Evolutionary conservation across 2,797 vertebrate genomes (phyloP).

Genomic region (Pseudochirops cupreus): DNA sequence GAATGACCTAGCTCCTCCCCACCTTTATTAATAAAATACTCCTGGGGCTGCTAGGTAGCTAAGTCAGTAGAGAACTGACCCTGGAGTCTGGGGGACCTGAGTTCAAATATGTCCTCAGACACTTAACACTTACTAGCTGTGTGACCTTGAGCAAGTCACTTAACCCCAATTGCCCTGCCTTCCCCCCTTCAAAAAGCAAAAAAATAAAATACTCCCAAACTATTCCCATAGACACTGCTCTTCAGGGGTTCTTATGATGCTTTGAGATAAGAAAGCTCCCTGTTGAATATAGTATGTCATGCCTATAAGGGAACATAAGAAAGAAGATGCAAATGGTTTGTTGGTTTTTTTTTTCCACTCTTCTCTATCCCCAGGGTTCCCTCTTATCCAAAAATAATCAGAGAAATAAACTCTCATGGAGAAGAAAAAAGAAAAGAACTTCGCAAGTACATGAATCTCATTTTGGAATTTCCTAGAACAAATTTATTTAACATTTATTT

Average conservation of each 20-base stretch:
- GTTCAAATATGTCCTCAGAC: too few relatives aligned
- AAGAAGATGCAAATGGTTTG: neutral
- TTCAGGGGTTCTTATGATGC: neutral
- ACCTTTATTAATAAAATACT: neutral
- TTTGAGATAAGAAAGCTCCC: neutral
- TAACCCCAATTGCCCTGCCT: too few relatives aligned
- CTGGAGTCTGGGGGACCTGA: too few relatives aligned
- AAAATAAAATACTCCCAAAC: neutral
- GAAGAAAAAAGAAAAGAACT: slow-evolving; percentile 35
- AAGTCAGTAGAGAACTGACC: too few relatives aligned
- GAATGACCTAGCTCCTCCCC: neutral
- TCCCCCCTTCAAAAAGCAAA: too few relatives aligned
- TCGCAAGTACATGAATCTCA: slow-evolving; percentile 17
- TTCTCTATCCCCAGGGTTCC: neutral
- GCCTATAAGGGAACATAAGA: neutral
- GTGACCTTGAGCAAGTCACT: too few relatives aligned
- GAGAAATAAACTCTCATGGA: slow-evolving; percentile 11
- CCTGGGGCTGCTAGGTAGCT: neutral
- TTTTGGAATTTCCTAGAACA: slow-evolving; percentile 10
- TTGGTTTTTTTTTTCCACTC: neutral
- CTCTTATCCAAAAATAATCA: slow-evolving; percentile 38
- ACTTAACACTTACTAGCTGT: too few relatives aligned
- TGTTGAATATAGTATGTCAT: neutral
- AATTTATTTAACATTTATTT: neutral
- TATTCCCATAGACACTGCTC: neutral